These are phyloP conservation scores for Emmelina monodactyla DNA, from an alignment of 2,888 invertebrate genomes.

Conservation along the genomic window DNA sequence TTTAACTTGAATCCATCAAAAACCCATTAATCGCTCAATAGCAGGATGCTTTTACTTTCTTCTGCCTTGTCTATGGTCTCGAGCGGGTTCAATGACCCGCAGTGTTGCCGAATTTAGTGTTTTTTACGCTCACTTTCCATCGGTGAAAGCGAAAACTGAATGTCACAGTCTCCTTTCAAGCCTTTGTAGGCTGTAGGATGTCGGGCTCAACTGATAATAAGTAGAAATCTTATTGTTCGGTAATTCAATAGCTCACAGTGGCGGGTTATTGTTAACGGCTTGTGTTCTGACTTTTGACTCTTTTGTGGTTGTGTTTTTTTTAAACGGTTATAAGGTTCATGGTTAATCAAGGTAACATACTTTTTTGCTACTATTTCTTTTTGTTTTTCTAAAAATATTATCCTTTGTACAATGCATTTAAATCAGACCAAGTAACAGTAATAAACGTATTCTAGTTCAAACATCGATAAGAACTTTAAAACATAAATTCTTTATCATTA, in stretches of 20 bases:
- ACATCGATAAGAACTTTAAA: too few relatives aligned
- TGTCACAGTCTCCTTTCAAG: constrained; percentile 62
- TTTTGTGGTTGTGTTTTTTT: neutral
- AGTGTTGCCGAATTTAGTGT: constrained; percentile 60
- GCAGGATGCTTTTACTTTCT: constrained; percentile 53
- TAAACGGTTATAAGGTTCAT: too few relatives aligned
- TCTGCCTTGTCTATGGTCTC: constrained; percentile 48
- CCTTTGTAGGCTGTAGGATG: constrained; percentile 57
- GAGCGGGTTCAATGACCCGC: constrained; percentile 48
- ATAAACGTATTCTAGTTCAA: too few relatives aligned
- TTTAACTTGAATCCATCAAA: too few relatives aligned
- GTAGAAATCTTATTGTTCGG: constrained; percentile 31
- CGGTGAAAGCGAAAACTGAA: constrained; percentile 64
- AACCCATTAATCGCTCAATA: too few relatives aligned
- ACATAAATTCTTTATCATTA: too few relatives aligned
- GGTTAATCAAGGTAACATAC: too few relatives aligned
- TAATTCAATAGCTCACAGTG: constrained; percentile 23
- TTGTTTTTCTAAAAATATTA: too few relatives aligned
- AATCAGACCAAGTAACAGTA: too few relatives aligned
- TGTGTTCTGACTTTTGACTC: neutral
- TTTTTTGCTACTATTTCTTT: too few relatives aligned
- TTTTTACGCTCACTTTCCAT: constrained; percentile 67
- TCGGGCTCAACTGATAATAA: constrained; percentile 46
- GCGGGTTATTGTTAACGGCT: neutral
- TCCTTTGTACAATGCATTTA: too few relatives aligned